Conservation (phyloP, 2,888 invertebrate genomes). For the Athalia cordata region DNA sequence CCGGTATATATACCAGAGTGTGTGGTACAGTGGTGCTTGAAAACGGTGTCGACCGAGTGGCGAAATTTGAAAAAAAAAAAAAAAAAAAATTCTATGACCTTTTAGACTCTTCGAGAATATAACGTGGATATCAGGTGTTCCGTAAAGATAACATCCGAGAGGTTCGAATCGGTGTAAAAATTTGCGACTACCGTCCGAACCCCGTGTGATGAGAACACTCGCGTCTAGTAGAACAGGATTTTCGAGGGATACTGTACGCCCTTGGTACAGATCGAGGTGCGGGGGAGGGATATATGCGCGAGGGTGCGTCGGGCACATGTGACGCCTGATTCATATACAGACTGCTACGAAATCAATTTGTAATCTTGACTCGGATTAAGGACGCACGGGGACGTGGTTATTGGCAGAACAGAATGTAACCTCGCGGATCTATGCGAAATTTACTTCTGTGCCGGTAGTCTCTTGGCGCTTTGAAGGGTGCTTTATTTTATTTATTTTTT, state of each 20-base stretch:
- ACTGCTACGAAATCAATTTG: constrained; percentile 73
- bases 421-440: too few species aligned
- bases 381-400: constrained; percentile 54
- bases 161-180: neutral
- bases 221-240: constrained; percentile 30
- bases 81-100: neutral
- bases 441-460: neutral
- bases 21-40: constrained; percentile 39
- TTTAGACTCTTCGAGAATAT: constrained; percentile 38
- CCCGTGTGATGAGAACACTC: constrained; percentile 15
- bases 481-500: neutral
- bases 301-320: constrained; percentile 73
- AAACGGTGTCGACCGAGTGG: neutral
- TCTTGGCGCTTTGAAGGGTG: neutral
- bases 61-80: neutral
- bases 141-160: too few species aligned
- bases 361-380: constrained; percentile 73
- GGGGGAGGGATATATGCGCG: constrained; percentile 49
- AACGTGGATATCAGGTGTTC: constrained; percentile 11
- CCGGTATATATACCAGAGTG: constrained; percentile 7
- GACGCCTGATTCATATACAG: constrained; percentile 74
- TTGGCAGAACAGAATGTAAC: constrained; percentile 39
- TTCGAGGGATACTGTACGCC: constrained; percentile 39
- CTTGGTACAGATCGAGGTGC: neutral
- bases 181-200: neutral